A percentile compares a stretch with the other conserved stretches of the same genome.
phyloP scores from a whole-genome alignment of 2,797 vertebrate genomes.

The Hylomyscus alleni region DNA sequence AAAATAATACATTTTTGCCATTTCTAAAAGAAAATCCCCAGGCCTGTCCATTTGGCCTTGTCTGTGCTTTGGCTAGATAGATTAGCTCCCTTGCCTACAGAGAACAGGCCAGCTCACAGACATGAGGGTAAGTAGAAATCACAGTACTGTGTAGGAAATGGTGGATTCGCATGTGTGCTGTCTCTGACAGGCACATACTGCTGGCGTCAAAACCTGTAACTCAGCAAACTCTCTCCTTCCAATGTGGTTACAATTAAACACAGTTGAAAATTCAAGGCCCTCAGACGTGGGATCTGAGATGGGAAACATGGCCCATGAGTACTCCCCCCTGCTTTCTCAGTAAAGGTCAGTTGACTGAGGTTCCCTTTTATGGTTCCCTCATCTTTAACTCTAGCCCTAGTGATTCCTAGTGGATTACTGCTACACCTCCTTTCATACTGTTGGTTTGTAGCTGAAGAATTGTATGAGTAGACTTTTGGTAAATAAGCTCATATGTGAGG shows the following conservation, averaged over 20 bases:
- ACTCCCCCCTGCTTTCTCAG: background rate
- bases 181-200: background rate
- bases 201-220: background rate
- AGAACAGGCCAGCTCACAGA: background rate
- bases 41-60: background rate
- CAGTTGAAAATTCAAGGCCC: background rate
- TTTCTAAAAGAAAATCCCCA: background rate
- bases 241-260: background rate
- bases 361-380: background rate
- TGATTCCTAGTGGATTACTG: background rate
- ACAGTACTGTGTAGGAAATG: background rate
- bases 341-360: background rate
- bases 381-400: background rate
- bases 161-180: background rate
- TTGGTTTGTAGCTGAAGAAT: background rate
- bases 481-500: conserved; percentile 47
- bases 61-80: background rate
- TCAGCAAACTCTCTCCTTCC: background rate
- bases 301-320: background rate
- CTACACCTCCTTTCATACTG: conserved; percentile 4
- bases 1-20: background rate
- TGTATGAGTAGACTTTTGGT: background rate
- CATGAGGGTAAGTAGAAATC: background rate
- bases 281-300: background rate
- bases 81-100: background rate